phyloP scores from a whole-genome alignment of 2,797 vertebrate species.

The Enteromius fasciolatus region DNA sequence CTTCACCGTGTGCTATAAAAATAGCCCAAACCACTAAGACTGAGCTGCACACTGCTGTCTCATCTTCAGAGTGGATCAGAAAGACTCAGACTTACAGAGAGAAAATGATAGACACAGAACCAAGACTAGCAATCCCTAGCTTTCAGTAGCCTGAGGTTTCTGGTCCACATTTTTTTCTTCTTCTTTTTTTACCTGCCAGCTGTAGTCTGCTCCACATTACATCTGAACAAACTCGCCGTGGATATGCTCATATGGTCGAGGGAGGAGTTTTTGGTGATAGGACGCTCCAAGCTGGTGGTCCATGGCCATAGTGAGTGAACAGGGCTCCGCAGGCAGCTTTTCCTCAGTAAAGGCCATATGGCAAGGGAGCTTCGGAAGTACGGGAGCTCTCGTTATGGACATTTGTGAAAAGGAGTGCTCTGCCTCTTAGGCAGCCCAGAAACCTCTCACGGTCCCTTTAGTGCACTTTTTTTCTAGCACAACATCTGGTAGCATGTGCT shows the following conservation, averaged over 20 bases:
- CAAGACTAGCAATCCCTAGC: background rate
- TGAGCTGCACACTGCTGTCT: conserved; percentile 33
- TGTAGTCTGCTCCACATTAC: conserved; percentile 18
- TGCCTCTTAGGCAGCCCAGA: conserved; percentile 47
- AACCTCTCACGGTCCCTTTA: conserved; percentile 50
- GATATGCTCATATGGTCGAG: conserved; percentile 11
- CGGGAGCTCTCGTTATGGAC: conserved; percentile 52
- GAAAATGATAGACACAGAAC: background rate
- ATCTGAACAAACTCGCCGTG: background rate
- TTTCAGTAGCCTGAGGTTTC: conserved; percentile 4
- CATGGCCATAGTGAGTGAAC: background rate
- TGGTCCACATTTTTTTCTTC: background rate
- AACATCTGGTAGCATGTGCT: conserved; percentile 60
- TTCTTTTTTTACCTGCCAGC: background rate
- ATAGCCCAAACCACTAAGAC: conserved; percentile 37
- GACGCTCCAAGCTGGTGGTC: conserved; percentile 23
- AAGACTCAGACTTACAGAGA: conserved; percentile 4
- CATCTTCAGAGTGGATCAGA: conserved; percentile 32
- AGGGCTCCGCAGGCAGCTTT: conserved; percentile 31
- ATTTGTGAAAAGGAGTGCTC: conserved; percentile 43
- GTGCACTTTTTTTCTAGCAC: conserved; percentile 55
- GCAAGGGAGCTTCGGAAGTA: conserved; percentile 50
- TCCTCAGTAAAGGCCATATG: conserved; percentile 59
- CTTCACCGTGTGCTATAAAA: conserved; percentile 42
- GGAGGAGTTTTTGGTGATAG: conserved; percentile 22